Evolutionary conservation across 2,113 vertebrate genomes (phyloP).

Genomic region (Phoenicopterus ruber): DNA sequence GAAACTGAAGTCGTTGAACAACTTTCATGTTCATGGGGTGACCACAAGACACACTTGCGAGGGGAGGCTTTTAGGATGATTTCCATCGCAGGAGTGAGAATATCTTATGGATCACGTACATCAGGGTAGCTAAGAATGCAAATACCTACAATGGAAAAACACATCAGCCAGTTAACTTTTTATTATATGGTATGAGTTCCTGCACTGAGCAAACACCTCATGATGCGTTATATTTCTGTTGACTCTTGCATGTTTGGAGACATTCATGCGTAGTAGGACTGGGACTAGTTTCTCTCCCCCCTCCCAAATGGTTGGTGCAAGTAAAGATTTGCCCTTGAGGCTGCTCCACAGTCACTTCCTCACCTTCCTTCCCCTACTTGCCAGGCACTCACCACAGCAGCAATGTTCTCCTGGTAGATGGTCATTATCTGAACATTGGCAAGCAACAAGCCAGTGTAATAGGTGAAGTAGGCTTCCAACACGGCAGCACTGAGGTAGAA

Average conservation of each 20-base stretch:
- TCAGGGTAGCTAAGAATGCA: constrained; percentile 74
- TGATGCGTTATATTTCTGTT: neutral
- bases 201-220: neutral
- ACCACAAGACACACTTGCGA: neutral
- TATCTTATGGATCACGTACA: constrained; percentile 78
- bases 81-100: constrained; percentile 79
- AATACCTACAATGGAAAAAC: constrained; percentile 75
- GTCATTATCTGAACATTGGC: too few relatives aligned
- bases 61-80: constrained; percentile 62
- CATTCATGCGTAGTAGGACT: accelerated
- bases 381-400: constrained; percentile 77
- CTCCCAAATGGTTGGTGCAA: neutral
- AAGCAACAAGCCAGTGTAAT: too few relatives aligned
- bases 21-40: neutral
- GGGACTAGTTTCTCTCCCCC: neutral
- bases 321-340: neutral
- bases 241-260: neutral
- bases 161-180: neutral
- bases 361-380: neutral
- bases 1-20: neutral
- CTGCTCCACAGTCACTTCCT: neutral
- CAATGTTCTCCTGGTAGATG: constrained; percentile 65
- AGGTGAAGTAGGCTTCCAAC: constrained; percentile 53
- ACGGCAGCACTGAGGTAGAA: constrained; percentile 83
- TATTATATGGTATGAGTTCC: neutral